These are phyloP conservation scores for Quadriops clusia DNA, from an alignment of 2,888 invertebrate species.

Conservation along the genomic window DNA sequence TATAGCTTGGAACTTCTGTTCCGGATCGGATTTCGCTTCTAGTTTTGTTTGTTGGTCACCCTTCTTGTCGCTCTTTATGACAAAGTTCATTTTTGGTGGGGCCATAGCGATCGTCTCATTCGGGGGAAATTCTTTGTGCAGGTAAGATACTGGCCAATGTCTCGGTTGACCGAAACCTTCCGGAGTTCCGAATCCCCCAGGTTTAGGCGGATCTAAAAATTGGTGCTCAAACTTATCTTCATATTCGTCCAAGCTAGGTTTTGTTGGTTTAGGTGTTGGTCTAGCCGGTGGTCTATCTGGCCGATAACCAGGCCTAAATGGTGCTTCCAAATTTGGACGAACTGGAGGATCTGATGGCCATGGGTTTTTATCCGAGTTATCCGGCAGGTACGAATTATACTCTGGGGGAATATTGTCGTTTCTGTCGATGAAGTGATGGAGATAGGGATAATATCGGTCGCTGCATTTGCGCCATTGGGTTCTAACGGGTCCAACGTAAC, in stretches of 20 bases:
- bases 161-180: slow-evolving; percentile 39
- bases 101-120: slow-evolving; percentile 43
- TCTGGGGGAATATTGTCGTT: slow-evolving; percentile 2
- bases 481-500: slow-evolving; percentile 64
- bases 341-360: too few relatives aligned
- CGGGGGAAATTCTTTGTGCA: slow-evolving; percentile 69
- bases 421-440: slow-evolving; percentile 27
- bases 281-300: slow-evolving; percentile 28
- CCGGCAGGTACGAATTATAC: slow-evolving; percentile 9
- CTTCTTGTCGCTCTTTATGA: too few relatives aligned
- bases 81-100: slow-evolving; percentile 12
- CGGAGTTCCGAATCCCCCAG: slow-evolving; percentile 32
- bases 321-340: slow-evolving; percentile 7
- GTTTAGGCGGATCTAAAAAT: slow-evolving; percentile 38
- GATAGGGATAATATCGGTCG: slow-evolving; percentile 64
- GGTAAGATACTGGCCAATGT: slow-evolving; percentile 69
- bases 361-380: slow-evolving; percentile 29
- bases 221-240: slow-evolving; percentile 32
- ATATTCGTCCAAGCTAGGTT: slow-evolving; percentile 33
- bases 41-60: slow-evolving; percentile 18
- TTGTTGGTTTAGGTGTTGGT: slow-evolving; percentile 35
- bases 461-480: slow-evolving; percentile 84
- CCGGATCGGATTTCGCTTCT: slow-evolving; percentile 12
- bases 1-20: slow-evolving; percentile 27
- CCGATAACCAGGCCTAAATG: slow-evolving; percentile 21